Evolutionary conservation across 2,797 vertebrate genomes (phyloP), one percentile per base, ranked within the genome.

Genomic region (Zonotrichia albicollis): DNA sequence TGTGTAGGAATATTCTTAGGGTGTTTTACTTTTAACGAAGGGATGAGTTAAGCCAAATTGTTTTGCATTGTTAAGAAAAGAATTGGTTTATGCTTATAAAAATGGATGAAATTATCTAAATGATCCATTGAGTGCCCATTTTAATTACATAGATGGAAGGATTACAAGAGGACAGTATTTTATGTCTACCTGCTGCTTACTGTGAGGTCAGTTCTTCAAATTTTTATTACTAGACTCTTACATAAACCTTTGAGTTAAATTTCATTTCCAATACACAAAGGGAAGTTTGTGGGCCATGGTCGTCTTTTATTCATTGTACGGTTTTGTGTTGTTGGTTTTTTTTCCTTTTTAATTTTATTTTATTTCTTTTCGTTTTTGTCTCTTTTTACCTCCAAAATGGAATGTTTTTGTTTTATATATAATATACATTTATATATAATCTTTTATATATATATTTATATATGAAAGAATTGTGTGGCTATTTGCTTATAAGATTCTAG

Each of bases 61-160:
- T 98, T 97, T 97, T 98, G 98, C 97, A 97, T 97, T 98, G 98
- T 98, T 98, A 98, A 98, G 97, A 98, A 98, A 98, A 98, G 98
- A 98, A 98, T 98, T 98, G 97, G 98, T 98, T 98, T 98, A 96
- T 98, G 98, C 98, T 98, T 98, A 97, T 98, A 99, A 98, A 98
- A 99, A 99, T 99, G 98, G 99, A 99, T 99, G 98, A 98, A 98
- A 98, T 98, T 98, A 98, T 98, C 97, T 98, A 98, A 98, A 98
- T 98, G 99, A 99, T 99, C 99, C 98, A 99, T 99, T 99, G 99
- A 99, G 99, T 99, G 98, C 99, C 98, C 98, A 98, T 99, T 99
- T 99, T 99, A 99, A 99, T 99, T 99, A 99, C 99, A 99, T 99
- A 99, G 99, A 99, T 99, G 99, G 99, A 99, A 99, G 98, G 99